These are phyloP conservation scores for Eulacestoma nigropectus DNA, from an alignment of 2,113 vertebrate species.

Conservation along the genomic window DNA sequence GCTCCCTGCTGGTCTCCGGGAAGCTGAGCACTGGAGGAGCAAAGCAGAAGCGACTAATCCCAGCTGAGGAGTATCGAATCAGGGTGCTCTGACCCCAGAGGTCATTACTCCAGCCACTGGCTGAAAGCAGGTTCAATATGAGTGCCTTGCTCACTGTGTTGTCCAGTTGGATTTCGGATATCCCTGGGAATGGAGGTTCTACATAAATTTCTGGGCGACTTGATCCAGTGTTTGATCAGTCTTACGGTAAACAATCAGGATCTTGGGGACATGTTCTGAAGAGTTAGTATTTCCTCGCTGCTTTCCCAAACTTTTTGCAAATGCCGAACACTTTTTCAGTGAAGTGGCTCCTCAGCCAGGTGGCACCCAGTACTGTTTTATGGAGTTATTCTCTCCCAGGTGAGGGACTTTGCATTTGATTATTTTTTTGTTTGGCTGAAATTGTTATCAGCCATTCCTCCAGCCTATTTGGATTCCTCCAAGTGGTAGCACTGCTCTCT, in stretches of 20 bases:
- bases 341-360: not conserved
- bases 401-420: not conserved
- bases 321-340: not conserved
- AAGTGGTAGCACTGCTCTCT: not conserved
- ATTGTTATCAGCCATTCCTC: not conserved
- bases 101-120: not conserved
- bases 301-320: not conserved
- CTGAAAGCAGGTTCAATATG: not conserved
- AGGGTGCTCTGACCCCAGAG: not conserved
- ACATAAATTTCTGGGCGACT: not conserved
- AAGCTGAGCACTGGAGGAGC: not conserved
- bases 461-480: not conserved
- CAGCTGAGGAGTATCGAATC: fast-evolving
- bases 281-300: not conserved
- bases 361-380: not conserved
- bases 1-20: conserved; percentile 19
- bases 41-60: not conserved
- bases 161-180: not conserved
- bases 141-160: not conserved
- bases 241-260: not conserved
- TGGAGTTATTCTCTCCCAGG: not conserved
- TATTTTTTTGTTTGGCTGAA: not conserved
- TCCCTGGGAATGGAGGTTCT: not conserved
- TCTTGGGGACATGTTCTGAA: not conserved
- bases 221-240: not conserved